Conservation (phyloP, 2,888 invertebrate genomes). For the Drosophila lutescens region DNA sequence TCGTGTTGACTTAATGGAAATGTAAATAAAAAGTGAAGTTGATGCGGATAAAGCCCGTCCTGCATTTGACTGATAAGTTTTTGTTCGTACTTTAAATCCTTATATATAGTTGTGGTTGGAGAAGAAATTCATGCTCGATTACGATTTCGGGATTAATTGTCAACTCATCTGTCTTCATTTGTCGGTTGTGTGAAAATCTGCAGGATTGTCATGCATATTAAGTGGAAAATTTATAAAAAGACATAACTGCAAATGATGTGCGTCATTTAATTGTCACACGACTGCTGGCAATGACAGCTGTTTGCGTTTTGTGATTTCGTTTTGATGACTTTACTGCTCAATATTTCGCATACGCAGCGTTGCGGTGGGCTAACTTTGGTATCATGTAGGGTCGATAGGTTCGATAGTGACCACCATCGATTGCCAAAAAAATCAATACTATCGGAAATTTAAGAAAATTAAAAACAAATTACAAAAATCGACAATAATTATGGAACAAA, state of each 20-base stretch:
- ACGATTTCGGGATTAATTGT: constrained; percentile 58
- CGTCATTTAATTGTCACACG: constrained; percentile 27
- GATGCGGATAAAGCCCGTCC: constrained; percentile 19
- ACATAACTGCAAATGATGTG: constrained; percentile 8
- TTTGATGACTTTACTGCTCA: neutral
- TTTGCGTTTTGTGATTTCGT: constrained; percentile 8
- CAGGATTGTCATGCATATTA: constrained; percentile 33
- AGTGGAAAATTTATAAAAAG: constrained; percentile 32
- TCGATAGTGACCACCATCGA: too few relatives aligned
- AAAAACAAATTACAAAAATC: too few relatives aligned
- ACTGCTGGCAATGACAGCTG: constrained; percentile 23
- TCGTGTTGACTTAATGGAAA: constrained; percentile 49
- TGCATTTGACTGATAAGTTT: constrained; percentile 37
- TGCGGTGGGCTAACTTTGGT: neutral
- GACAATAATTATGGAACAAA: too few relatives aligned
- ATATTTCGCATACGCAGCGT: constrained; percentile 23
- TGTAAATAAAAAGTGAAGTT: constrained; percentile 45
- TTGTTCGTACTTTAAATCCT: constrained; percentile 1
- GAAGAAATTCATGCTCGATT: constrained; percentile 51
- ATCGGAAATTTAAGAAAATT: too few relatives aligned
- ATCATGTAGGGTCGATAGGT: too few relatives aligned
- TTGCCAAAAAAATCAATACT: too few relatives aligned
- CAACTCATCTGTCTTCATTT: constrained; percentile 56
- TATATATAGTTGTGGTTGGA: constrained; percentile 8
- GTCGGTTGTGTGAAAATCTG: constrained; percentile 35